Evolutionary conservation across 2,888 invertebrate species (phyloP).

Genomic region (Scaptomyza tumidula): DNA sequence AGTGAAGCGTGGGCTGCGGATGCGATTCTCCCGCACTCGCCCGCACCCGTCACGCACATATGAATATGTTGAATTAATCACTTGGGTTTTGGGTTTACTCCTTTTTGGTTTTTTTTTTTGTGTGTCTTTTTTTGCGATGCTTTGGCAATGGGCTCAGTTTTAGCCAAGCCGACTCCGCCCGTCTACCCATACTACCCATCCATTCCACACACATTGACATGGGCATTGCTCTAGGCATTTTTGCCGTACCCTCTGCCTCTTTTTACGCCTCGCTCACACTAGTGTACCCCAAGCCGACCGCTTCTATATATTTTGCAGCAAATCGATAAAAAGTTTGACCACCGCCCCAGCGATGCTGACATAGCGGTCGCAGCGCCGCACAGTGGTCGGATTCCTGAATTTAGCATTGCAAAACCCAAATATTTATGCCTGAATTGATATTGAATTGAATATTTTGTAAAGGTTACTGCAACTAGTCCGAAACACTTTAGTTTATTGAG

Average conservation of each 20-base stretch:
- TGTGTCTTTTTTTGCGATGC: constrained; percentile 13
- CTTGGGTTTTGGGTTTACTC: constrained; percentile 64
- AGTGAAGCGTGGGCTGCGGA: constrained; percentile 23
- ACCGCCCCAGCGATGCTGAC: constrained; percentile 26
- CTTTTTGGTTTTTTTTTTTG: constrained; percentile 32
- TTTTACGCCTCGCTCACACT: not conserved
- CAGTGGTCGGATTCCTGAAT: too few species aligned
- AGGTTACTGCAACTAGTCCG: too few species aligned
- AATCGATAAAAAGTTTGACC: constrained; percentile 79
- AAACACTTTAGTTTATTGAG: too few species aligned
- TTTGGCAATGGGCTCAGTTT: constrained; percentile 45
- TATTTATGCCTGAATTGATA: too few species aligned
- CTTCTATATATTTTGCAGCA: constrained; percentile 62
- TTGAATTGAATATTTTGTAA: too few species aligned
- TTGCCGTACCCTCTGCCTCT: constrained; percentile 29
- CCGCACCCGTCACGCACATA: constrained; percentile 67
- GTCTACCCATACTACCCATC: not conserved
- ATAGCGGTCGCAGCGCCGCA: constrained; percentile 14
- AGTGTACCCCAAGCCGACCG: not conserved
- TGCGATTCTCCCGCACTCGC: constrained; percentile 2
- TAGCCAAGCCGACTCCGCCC: constrained; percentile 32
- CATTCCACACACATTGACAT: constrained; percentile 50
- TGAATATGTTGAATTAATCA: constrained; percentile 81
- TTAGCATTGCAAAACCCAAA: too few species aligned
- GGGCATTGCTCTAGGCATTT: constrained; percentile 71